phyloP scores from a whole-genome alignment of 2,797 vertebrate species.

The Arrhamphus sclerolepis region DNA sequence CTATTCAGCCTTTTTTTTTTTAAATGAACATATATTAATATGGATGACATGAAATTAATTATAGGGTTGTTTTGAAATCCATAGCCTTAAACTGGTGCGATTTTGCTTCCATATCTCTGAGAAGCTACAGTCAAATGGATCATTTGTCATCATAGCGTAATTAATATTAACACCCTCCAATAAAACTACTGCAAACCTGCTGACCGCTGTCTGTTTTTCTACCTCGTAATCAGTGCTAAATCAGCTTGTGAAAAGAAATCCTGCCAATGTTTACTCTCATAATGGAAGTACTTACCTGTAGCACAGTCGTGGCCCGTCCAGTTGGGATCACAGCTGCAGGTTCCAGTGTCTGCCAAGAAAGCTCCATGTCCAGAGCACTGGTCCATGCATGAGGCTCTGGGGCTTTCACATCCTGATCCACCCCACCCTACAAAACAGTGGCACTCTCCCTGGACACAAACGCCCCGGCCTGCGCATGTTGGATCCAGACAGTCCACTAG shows the following conservation, averaged over 20 bases:
- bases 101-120: neutral
- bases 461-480: conserved; percentile 92
- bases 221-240: conserved; percentile 22
- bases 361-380: conserved; percentile 96
- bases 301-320: conserved; percentile 97
- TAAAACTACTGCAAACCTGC: neutral
- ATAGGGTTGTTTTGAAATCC: too few species aligned
- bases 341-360: conserved; percentile 88
- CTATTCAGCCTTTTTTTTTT: too few species aligned
- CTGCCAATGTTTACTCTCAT: conserved; percentile 40
- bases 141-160: neutral
- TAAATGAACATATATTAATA: too few species aligned
- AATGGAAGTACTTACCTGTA: conserved; percentile 83
- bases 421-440: conserved; percentile 98
- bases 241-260: conserved; percentile 13
- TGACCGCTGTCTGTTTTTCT: neutral
- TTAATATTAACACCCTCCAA: neutral
- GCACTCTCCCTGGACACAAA: conserved; percentile 95
- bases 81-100: neutral
- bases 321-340: conserved; percentile 95
- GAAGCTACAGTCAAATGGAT: neutral
- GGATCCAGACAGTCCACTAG: conserved; percentile 98
- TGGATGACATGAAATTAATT: too few species aligned
- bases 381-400: conserved; percentile 94
- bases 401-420: conserved; percentile 91